These are phyloP conservation scores for Cyprinella venusta DNA, from an alignment of 2,797 vertebrate species.

Conservation along the genomic window DNA sequence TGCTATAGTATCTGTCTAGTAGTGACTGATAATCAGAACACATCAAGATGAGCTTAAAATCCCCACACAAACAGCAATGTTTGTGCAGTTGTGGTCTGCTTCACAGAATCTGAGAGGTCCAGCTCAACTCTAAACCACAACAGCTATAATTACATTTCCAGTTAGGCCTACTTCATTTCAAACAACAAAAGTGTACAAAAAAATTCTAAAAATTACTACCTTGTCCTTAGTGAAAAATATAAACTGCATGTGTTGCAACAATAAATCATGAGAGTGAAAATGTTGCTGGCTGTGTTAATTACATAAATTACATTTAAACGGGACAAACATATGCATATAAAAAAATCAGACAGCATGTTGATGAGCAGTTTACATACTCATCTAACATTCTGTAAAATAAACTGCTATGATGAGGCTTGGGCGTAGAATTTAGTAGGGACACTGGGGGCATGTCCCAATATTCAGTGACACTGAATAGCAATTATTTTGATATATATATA, in stretches of 20 bases:
- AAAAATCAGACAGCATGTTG: neutral
- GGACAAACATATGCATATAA: neutral
- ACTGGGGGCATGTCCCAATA: too few species aligned
- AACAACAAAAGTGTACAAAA: neutral
- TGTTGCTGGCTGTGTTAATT: conserved; percentile 7
- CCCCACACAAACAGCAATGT: neutral
- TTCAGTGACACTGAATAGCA: too few species aligned
- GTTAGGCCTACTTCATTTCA: neutral
- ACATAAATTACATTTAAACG: conserved; percentile 13
- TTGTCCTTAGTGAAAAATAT: neutral
- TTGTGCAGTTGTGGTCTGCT: neutral
- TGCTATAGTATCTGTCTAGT: neutral
- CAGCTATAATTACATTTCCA: neutral
- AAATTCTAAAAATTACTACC: neutral
- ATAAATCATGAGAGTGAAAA: conserved; percentile 21
- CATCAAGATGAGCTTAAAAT: conserved; percentile 1
- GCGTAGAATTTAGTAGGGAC: too few species aligned
- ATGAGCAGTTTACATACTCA: neutral
- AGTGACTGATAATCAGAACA: conserved; percentile 3
- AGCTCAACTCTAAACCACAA: neutral
- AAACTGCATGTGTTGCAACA: neutral
- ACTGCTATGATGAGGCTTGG: neutral
- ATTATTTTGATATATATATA: too few species aligned
- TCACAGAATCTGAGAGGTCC: neutral
- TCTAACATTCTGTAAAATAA: neutral